Base-by-base conservation (phyloP, 2,888 invertebrate species). In the Phengaris arion region DNA sequence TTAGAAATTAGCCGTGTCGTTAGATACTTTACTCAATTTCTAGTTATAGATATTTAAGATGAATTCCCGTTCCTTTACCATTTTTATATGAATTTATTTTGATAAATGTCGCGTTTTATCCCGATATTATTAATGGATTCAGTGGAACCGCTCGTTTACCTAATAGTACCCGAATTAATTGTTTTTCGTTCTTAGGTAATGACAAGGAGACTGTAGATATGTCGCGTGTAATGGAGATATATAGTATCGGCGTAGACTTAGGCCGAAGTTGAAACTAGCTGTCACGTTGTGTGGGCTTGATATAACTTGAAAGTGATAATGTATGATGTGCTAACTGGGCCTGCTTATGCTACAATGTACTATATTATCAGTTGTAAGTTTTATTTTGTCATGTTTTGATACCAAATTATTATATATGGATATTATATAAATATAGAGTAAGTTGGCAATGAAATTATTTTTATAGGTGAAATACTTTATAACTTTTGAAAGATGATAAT, bases 11-110 rank as follows among this genome's bases (percentile, higher is more conserved):
- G 88, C 86, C 79, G 85, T 85, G 91, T 88, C 85, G 87, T 89
- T 90, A 90, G 89, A 86, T 85, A 86, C 83, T 87, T 86, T 85
- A 87, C 83, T 86, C 83, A 85, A 87, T 85, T 84, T 84, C 82
- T 89, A 90, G 88, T 81, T 80, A 82, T 79, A 81, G 87, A 87
- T 84, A 77, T 76, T 78, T 87, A 87, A 86, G 84, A 78, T 78
- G 77, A 79, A 74, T 76, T 78, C 77, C 80, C 76, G 81, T 80
- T 82, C 85, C 83, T 85, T 83, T 84, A 85, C 84, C 81, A 87
- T 85, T 87, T 91, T 91, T 91, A 86, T 90, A 92, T 80, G 81
- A 84, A 80, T 87, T 91, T 92, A 91, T 91, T 93, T 92, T 92
- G 90, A 91, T 92, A 90, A 85, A 79, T 82, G 82, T 84, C 84